phyloP scores from a whole-genome alignment of 2,888 invertebrate species.

The Cartodere bifasciata region DNA sequence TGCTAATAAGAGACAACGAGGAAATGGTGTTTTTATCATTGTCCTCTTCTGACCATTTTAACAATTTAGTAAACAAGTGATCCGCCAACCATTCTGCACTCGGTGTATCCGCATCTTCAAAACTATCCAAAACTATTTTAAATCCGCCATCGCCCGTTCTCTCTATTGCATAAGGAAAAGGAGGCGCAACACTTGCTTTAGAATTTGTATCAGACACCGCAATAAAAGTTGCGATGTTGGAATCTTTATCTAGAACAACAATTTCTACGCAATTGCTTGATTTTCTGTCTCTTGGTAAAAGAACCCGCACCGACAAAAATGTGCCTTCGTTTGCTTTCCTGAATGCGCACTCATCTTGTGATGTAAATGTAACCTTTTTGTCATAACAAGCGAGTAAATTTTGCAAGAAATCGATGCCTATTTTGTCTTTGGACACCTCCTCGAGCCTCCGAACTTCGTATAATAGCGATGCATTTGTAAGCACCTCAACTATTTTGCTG shows the following conservation, averaged over 20 bases:
- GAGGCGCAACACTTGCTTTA: conserved; percentile 33
- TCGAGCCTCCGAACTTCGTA: conserved; percentile 28
- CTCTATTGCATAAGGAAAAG: conserved; percentile 37
- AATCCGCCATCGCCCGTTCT: conserved; percentile 26
- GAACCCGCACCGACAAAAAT: conserved; percentile 33
- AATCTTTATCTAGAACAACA: conserved; percentile 33
- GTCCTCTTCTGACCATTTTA: conserved; percentile 47
- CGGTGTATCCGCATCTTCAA: conserved; percentile 33
- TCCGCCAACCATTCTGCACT: conserved; percentile 42
- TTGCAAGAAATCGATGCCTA: conserved; percentile 23
- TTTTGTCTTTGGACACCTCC: conserved; percentile 19
- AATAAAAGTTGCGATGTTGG: conserved; percentile 35
- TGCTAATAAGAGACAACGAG: conserved; percentile 54
- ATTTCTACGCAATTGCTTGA: conserved; percentile 26
- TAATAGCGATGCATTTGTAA: conserved; percentile 24
- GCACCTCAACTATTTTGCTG: conserved; percentile 21
- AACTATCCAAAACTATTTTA: conserved; percentile 29
- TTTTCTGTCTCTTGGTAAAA: conserved; percentile 31
- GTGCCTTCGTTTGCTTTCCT: conserved; percentile 18
- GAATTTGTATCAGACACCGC: conserved; percentile 35
- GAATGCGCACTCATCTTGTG: conserved; percentile 18
- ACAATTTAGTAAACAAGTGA: conserved; percentile 44
- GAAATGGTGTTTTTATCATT: conserved; percentile 25
- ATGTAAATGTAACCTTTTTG: conserved; percentile 21
- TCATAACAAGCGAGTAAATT: conserved; percentile 25